phyloP scores from a whole-genome alignment of 2,888 invertebrate species.

The Amblyjoppa proteus region DNA sequence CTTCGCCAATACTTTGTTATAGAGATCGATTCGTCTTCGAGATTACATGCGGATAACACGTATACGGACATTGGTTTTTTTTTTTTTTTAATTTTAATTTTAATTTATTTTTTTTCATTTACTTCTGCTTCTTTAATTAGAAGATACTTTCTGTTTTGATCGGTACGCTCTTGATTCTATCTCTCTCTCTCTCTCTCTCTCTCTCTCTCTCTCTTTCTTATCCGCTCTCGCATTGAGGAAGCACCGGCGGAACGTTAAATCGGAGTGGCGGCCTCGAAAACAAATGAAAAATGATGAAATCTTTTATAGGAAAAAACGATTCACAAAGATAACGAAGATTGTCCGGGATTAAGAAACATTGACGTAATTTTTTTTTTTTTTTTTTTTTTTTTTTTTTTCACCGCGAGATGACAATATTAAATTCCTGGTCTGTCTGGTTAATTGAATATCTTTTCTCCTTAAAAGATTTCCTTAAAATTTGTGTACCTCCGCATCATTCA shows the following conservation, averaged over 20 bases:
- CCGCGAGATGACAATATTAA: not conserved
- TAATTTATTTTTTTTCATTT: conserved; percentile 45
- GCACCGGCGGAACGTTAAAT: not conserved
- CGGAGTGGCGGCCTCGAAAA: not conserved
- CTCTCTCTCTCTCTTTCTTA: conserved; percentile 46
- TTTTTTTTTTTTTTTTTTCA: too few species aligned
- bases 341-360: not conserved
- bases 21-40: conserved; percentile 35
- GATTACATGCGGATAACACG: conserved; percentile 55
- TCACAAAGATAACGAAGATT: not conserved
- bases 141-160: conserved; percentile 67
- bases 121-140: conserved; percentile 46
- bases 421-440: not conserved
- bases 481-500: not conserved
- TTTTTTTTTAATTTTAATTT: conserved; percentile 10
- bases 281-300: not conserved
- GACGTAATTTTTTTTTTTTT: too few species aligned
- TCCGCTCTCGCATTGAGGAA: not conserved
- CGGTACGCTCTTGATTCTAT: conserved; percentile 63
- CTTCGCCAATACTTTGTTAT: conserved; percentile 36
- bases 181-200: conserved; percentile 46
- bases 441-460: not conserved
- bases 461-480: not conserved
- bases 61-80: conserved; percentile 52
- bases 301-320: not conserved